phyloP scores from a whole-genome alignment of 2,113 vertebrate genomes.

The Paratilapia polleni region DNA sequence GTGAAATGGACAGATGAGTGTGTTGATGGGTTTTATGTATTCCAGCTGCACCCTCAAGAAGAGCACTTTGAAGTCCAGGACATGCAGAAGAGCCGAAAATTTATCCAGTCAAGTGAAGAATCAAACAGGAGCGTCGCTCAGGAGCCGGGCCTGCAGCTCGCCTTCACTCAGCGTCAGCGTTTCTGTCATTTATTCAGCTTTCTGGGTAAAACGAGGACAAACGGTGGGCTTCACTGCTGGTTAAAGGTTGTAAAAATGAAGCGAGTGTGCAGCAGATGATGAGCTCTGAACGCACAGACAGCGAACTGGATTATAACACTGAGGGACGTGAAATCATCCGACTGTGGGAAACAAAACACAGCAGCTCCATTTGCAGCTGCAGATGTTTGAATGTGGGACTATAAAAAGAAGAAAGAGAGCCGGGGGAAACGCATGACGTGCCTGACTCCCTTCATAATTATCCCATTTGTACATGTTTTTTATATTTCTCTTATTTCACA shows the following conservation, averaged over 20 bases:
- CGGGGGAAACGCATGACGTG: no score
- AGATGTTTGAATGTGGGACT: neutral
- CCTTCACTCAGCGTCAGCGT: neutral
- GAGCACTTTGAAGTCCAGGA: conserved; percentile 10
- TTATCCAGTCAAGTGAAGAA: neutral
- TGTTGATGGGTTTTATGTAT: neutral
- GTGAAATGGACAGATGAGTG: conserved; percentile 2
- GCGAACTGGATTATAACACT: neutral
- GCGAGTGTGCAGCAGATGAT: neutral
- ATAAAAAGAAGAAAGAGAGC: no score
- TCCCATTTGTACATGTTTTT: neutral
- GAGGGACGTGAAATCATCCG: neutral
- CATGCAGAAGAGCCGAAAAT: neutral
- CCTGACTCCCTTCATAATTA: no score
- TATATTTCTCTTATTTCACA: conserved; percentile 3
- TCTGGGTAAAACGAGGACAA: no score
- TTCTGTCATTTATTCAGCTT: neutral
- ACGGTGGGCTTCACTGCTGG: neutral
- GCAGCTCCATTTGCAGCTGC: neutral
- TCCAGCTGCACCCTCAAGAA: neutral
- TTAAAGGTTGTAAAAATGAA: neutral
- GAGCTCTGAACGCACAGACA: no score
- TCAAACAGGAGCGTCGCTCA: neutral
- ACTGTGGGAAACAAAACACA: neutral
- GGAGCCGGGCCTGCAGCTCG: neutral